Base-by-base conservation (phyloP, 2,888 invertebrate species). In the Torymus texanus region DNA sequence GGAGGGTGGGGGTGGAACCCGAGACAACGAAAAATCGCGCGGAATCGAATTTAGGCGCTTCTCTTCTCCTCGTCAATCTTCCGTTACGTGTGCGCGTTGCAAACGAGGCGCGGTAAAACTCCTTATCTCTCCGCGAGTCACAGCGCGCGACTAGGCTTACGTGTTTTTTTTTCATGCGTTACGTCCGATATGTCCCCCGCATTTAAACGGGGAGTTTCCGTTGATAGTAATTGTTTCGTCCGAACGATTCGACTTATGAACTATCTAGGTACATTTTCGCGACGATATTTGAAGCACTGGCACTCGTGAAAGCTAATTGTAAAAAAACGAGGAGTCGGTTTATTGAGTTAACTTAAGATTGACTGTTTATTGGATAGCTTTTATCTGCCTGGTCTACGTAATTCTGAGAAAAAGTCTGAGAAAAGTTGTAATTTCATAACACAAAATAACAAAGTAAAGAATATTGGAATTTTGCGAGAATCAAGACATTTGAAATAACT, bases 231-330 rank as follows among this genome's bases (percentile, higher is more conserved):
- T 53, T 53, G 21, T 18, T 58, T 63, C 58, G 14, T 11, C n/a
- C 50, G 63, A 70, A 53, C 74, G 63, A 74, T 51, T 73, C 18
- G 78, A 55, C 79, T 79, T 79, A 75, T 29, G 11, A 71, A 61
- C 75, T 72, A 72, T 61, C 59, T 75, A 79, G 79, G 75, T 79
- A 79, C 75, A 67, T 65, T 67, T 67, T 67, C 59, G 67, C 75
- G 59, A 67, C 62, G 79, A 75, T 67, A 77, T 77, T 66, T 62
- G 58, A 78, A 81, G 71, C 79, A 79, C 81, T 79, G 77, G 81
- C 81, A 81, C 79, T 79, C 81, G 74, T 76, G 71, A 77, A 79
- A 81, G 79, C 75, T 81, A 77, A 81, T 74, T 67, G 58, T 51
- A 2, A 55, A 56, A 59, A 74, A 74, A 56, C 51, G 16, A 72